These are phyloP conservation scores for Cyclargus thomasi DNA, from an alignment of 1,140 invertebrate species.

Conservation along the genomic window DNA sequence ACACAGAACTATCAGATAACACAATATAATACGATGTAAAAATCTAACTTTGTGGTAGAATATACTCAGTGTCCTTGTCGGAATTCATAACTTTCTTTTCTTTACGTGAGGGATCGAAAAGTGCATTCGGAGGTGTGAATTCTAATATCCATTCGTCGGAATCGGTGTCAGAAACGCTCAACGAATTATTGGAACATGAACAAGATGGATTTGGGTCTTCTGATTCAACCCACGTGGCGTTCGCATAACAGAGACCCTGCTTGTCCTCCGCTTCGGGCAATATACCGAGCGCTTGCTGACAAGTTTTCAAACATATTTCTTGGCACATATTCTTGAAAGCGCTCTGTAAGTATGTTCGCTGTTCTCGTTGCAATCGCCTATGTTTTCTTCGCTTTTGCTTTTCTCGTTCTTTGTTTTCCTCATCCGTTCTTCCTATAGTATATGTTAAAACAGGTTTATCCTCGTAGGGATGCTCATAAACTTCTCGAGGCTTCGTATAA, in stretches of 20 bases:
- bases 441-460: conserved; percentile 59
- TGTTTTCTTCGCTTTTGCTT: conserved; percentile 51
- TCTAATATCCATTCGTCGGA: conserved; percentile 65
- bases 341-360: conserved; percentile 58
- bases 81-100: conserved; percentile 45
- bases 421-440: conserved; percentile 60
- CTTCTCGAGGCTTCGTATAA: conserved; percentile 46
- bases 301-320: conserved; percentile 65
- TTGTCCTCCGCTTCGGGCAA: conserved; percentile 53
- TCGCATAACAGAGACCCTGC: conserved; percentile 50
- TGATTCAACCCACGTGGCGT: conserved; percentile 32
- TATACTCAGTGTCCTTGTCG: conserved; percentile 50
- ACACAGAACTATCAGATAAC: too few species aligned
- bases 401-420: conserved; percentile 52
- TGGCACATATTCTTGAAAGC: conserved; percentile 61
- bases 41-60: conserved; percentile 62
- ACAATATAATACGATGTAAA: conserved; percentile 31
- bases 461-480: conserved; percentile 62
- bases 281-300: conserved; percentile 60
- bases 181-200: conserved; percentile 54
- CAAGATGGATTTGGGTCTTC: conserved; percentile 47
- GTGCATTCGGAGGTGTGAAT: conserved; percentile 60
- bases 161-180: conserved; percentile 51
- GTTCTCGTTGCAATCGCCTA: conserved; percentile 51
- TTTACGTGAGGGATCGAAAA: conserved; percentile 53